Conservation (phyloP, 2,113 vertebrate species). For the Morone chrysops region DNA sequence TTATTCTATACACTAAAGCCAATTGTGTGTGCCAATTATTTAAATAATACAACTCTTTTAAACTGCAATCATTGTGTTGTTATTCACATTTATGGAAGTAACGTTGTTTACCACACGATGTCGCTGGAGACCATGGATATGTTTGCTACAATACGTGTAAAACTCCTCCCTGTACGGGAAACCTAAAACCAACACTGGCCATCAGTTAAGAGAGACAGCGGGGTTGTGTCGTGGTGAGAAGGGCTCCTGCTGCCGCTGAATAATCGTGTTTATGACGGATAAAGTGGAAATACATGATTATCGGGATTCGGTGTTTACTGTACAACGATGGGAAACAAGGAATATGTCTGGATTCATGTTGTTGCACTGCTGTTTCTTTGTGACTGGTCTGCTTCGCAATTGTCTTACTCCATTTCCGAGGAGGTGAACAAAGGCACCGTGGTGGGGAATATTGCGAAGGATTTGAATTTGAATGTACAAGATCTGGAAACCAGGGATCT, state of each 20-base stretch:
- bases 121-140: conserved; percentile 63
- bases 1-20: no score
- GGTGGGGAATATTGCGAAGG: conserved; percentile 80
- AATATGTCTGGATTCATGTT: conserved; percentile 46
- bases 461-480: conserved; percentile 70
- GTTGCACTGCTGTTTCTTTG: conserved; percentile 54
- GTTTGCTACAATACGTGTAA: background rate
- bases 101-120: conserved; percentile 48
- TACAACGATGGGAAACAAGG: conserved; percentile 29
- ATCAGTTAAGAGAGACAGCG: background rate
- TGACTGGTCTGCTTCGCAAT: conserved; percentile 60
- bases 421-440: conserved; percentile 77
- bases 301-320: conserved; percentile 54
- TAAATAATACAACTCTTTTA: background rate
- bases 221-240: background rate
- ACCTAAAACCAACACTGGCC: background rate
- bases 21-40: no score
- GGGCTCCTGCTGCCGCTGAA: background rate
- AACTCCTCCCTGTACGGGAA: conserved; percentile 36
- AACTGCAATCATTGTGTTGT: background rate
- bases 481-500: conserved; percentile 77
- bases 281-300: background rate
- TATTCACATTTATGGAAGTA: fast-evolving
- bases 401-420: conserved; percentile 75
- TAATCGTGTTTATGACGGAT: conserved; percentile 1